A percentile compares a stretch with the other conserved stretches of the same genome.
phyloP scores from a whole-genome alignment of 2,888 invertebrate genomes.

The Epinotia demarniana region DNA sequence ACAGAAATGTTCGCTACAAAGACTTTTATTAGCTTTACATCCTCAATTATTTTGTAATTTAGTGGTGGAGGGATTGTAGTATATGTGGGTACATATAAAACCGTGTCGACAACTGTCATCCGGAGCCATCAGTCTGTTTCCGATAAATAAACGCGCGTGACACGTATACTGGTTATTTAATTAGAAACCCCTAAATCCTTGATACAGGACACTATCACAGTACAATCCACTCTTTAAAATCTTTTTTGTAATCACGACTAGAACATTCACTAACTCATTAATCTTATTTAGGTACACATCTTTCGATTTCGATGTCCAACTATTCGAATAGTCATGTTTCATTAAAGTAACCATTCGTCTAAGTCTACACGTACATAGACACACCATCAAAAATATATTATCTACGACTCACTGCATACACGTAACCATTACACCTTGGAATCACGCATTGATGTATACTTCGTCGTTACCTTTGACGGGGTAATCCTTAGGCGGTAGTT shows the following conservation, averaged over 20 bases:
- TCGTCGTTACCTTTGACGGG: slow-evolving; percentile 69
- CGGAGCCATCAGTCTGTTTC: too few species aligned
- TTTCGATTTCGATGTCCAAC: slow-evolving; percentile 12
- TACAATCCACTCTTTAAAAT: slow-evolving; percentile 28
- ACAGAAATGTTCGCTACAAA: too few species aligned
- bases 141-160: too few species aligned
- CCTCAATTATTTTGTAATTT: too few species aligned
- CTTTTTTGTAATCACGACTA: slow-evolving; percentile 30
- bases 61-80: too few species aligned
- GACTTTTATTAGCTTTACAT: too few species aligned
- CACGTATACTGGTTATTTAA: too few species aligned
- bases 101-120: too few species aligned
- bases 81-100: too few species aligned
- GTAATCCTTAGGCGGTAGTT: slow-evolving; percentile 77
- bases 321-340: slow-evolving; percentile 6
- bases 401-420: slow-evolving; percentile 34
- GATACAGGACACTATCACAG: too few species aligned
- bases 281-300: slow-evolving; percentile 31
- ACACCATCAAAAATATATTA: slow-evolving; percentile 43
- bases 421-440: slow-evolving; percentile 1
- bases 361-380: slow-evolving; percentile 39
- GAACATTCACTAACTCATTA: slow-evolving; percentile 33
- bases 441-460: slow-evolving; percentile 78
- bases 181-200: too few species aligned
- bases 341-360: slow-evolving; percentile 17